Conservation (phyloP, 2,888 invertebrate genomes). For the Synergus japonicus region DNA sequence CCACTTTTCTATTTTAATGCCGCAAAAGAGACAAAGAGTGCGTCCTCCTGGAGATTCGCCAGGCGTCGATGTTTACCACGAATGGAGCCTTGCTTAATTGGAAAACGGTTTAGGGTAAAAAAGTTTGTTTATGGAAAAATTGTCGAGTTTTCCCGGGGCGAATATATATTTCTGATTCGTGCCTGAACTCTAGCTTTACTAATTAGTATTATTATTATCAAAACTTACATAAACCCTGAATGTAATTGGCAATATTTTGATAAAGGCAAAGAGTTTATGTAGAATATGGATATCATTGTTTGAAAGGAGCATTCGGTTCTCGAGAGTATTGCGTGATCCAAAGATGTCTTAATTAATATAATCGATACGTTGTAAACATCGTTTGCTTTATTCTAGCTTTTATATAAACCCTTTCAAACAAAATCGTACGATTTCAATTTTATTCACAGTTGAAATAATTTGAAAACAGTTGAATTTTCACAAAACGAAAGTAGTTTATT, state of each 20-base stretch:
- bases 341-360: background rate
- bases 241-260: background rate
- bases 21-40: constrained; percentile 64
- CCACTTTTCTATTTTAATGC: constrained; percentile 71
- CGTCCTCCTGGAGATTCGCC: constrained; percentile 68
- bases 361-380: background rate
- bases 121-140: background rate
- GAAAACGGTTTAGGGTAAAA: background rate
- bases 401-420: background rate
- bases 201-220: too few relatives aligned
- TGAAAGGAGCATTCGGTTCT: background rate
- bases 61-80: constrained; percentile 63
- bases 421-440: background rate
- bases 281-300: background rate
- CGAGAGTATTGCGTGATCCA: background rate
- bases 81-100: constrained; percentile 44
- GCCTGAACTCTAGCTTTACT: background rate
- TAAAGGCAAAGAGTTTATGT: background rate
- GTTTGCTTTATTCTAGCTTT: background rate
- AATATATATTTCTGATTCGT: background rate
- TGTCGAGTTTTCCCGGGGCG: background rate
- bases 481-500: background rate
- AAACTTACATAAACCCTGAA: background rate
- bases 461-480: background rate
- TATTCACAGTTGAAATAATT: background rate